Evolutionary conservation across 2,888 invertebrate genomes (phyloP), one percentile per base, ranked within the genome.

Genomic region (Ceramica pisi): DNA sequence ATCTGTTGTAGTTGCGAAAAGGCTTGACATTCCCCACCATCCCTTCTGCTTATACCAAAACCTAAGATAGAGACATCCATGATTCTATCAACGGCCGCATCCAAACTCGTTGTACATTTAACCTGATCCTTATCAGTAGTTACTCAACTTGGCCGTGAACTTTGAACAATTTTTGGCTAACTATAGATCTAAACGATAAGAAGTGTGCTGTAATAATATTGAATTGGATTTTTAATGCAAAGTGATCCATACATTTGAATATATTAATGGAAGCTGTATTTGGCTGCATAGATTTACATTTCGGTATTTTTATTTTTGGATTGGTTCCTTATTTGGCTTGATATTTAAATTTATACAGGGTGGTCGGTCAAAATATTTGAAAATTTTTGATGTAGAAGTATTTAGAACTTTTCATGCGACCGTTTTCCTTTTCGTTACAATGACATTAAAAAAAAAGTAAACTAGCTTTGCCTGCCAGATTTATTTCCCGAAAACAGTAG

Each of bases 161-260:
- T 83, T 82, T 78, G 67, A 61, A 57, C 53, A 71, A 70, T 60
- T 78, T 80, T 80, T 75, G 65, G 69, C 65, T 71, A 70, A 79
- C 80, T 71, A 83, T 80, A 67, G 72, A 85, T 83, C 74, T 68
- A 68, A 60, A 50, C 59, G 75, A 75, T 84, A 77, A 68, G 67
- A 64, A 60, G 21, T 53, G 62, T 59, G 63, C 71, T 69, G 65
- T 78, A 83, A 85, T 84, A 73, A 78, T 78, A 67, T 72, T 72
- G 78, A 81, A 75, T 78, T 69, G 66, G 60, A 81, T 80, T 81
- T 80, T 82, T 74, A 69, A 83, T 76, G 72, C 75, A 68, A 78
- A 82, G 67, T 55, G 44, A 67, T 76, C 66, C 70, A 77, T 80
- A 78, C 66, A 79, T 81, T 85, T 79, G 63, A 85, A 85, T 83